Conservation (phyloP, 2,888 invertebrate species). For the Pammene aurita region DNA sequence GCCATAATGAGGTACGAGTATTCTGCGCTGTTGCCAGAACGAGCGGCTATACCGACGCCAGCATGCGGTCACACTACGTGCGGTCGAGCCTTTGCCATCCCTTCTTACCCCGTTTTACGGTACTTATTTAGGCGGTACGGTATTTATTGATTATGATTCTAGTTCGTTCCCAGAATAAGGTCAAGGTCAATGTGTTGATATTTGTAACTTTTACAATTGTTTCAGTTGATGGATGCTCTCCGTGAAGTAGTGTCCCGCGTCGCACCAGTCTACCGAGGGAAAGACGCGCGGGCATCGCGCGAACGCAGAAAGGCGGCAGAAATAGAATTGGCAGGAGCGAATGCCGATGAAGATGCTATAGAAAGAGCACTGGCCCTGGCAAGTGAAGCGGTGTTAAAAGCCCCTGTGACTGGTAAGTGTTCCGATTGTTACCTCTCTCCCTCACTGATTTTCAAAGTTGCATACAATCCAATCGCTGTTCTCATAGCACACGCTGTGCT, state of each 20-base stretch:
- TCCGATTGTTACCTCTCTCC: no score
- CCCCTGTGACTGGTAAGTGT: conserved; percentile 84
- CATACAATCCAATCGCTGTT: no score
- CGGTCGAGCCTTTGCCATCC: no score
- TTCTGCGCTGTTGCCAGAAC: conserved; percentile 80
- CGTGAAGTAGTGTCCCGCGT: conserved; percentile 86
- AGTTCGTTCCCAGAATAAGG: no score
- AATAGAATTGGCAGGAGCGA: conserved; percentile 70
- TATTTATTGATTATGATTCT: no score
- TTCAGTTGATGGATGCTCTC: conserved; percentile 72
- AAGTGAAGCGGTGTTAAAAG: conserved; percentile 89
- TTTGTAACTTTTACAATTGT: conserved; percentile 16
- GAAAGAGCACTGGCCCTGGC: conserved; percentile 86
- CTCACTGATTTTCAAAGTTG: no score
- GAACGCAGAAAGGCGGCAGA: conserved; percentile 86
- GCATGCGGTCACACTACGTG: no score
- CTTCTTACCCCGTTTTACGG: no score
- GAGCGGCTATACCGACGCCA: conserved; percentile 60
- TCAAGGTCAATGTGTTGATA: no score
- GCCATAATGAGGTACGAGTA: conserved; percentile 1
- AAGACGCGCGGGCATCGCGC: conserved; percentile 85
- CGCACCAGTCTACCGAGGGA: conserved; percentile 86
- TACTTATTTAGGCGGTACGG: no score
- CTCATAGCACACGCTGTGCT: no score
- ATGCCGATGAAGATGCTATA: conserved; percentile 83